Percentiles rank a stretch among this genome's conserved stretches.
Evolutionary conservation across 1,140 invertebrate genomes (phyloP).

Genomic region (Hesperophylax magnus): DNA sequence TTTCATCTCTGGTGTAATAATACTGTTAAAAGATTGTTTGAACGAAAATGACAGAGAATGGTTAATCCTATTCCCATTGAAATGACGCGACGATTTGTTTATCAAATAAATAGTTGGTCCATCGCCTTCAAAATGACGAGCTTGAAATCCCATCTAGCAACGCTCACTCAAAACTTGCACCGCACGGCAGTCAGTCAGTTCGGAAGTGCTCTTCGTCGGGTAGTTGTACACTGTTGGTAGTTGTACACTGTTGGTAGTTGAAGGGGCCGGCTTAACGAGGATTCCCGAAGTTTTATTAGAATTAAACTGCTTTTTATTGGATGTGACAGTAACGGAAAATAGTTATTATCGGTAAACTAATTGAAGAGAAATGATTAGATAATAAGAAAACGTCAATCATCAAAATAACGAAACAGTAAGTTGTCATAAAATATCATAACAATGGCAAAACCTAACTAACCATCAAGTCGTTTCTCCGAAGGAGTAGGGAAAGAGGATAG

Average conservation of each 20-base stretch:
- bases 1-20: no score
- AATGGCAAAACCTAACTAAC: no score
- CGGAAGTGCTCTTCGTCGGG: slow-evolving; percentile 19
- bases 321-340: slow-evolving; percentile 34
- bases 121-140: slow-evolving; percentile 16
- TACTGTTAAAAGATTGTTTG: no score
- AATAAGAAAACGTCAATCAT: no score
- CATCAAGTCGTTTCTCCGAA: no score
- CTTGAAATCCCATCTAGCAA: slow-evolving; percentile 4
- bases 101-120: slow-evolving; percentile 29
- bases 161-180: neutral
- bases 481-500: no score
- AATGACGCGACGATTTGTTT: slow-evolving; percentile 20
- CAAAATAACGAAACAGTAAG: no score
- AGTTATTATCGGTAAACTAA: no score
- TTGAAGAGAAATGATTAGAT: no score
- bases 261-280: slow-evolving; percentile 33
- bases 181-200: slow-evolving; percentile 38
- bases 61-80: no score
- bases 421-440: no score
- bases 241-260: slow-evolving; percentile 1
- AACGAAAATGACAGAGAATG: no score
- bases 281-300: slow-evolving; percentile 42
- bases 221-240: neutral
- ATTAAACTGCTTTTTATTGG: slow-evolving; percentile 50